Conservation (phyloP, 2,797 vertebrate species). For the Melanotaenia parkinsoni region DNA sequence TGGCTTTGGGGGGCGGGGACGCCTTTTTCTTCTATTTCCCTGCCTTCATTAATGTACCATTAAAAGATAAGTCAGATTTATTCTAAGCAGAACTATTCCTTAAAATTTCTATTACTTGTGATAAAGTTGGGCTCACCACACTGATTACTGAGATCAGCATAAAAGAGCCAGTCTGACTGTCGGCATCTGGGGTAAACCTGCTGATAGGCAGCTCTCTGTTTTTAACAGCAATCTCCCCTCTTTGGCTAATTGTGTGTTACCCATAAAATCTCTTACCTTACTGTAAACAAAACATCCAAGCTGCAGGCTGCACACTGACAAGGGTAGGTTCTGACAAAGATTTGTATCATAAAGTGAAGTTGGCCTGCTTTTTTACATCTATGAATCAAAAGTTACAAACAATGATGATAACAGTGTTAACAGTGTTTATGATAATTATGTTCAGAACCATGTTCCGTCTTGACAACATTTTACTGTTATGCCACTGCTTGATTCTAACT, state of each 20-base stretch:
- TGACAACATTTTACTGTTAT: background rate
- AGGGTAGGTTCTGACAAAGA: background rate
- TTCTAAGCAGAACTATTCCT: constrained; percentile 8
- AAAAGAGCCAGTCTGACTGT: constrained; percentile 4
- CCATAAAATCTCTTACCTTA: background rate
- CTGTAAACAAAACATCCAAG: background rate
- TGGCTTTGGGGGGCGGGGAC: constrained; percentile 29
- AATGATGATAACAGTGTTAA: too few species aligned
- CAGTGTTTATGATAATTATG: too few species aligned
- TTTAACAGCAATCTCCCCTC: background rate
- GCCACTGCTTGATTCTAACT: background rate
- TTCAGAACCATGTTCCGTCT: background rate
- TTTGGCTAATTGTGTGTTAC: background rate
- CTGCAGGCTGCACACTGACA: background rate
- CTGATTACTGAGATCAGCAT: constrained; percentile 17
- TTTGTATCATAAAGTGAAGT: background rate
- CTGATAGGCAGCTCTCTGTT: background rate
- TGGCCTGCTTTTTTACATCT: background rate
- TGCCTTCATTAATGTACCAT: constrained; percentile 28
- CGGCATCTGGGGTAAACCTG: background rate
- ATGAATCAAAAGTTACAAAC: background rate
- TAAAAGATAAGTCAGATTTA: constrained; percentile 26
- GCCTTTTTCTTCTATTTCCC: constrained; percentile 2
- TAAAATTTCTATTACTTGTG: constrained; percentile 10
- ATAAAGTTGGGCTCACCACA: constrained; percentile 1